Base-by-base conservation (phyloP, 2,888 invertebrate genomes). In the Drosophila prostipennis region DNA sequence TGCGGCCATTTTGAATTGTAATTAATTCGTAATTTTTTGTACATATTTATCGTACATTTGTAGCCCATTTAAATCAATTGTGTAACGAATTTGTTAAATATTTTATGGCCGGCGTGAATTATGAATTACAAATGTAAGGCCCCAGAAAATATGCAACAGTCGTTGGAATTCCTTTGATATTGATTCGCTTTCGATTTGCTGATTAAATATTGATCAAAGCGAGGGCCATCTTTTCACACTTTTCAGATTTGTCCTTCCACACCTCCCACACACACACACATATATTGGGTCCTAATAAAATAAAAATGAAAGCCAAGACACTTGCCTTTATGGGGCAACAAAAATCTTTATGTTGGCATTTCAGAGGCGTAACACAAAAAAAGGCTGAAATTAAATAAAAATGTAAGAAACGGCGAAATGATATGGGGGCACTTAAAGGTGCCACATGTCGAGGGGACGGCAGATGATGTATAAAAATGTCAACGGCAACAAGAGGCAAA, bases 381-480 rank as follows among this genome's bases (percentile, higher is more conserved):
- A 51, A 53, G 67, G 37, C 32, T 39, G 45, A 67, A 65, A 65
- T 65, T 65, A 65, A 65, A 65, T 65, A 67, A 53, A 67, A 67
- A 67, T 40, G 65, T 67, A 40, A 67, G 54, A 67, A 39, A 34
- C 68, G 14, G n/a, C 46, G 51, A 46, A 58, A 58, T 59, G 59
- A 70, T 70, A 59, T 53, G 70, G 40, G 37, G 40, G 40, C 65
- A 46, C 46, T 67, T 52, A 65, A 53, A 53, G 65, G 54, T 53
- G 61, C 8, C 54, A 34, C 10, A 37, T 5, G 11, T 14, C 8
- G 23, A 10, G 6, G 51, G 54, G 40, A 52, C 85, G 80, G 79
- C 81, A 84, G 79, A 77, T 87, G 87, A 87, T 81, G 79, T 84
- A 81, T 78, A 86, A 83, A 82, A 82, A 78, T 73, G 80, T 84